phyloP scores from a whole-genome alignment of 2,888 invertebrate species.

The Unio pictorum region DNA sequence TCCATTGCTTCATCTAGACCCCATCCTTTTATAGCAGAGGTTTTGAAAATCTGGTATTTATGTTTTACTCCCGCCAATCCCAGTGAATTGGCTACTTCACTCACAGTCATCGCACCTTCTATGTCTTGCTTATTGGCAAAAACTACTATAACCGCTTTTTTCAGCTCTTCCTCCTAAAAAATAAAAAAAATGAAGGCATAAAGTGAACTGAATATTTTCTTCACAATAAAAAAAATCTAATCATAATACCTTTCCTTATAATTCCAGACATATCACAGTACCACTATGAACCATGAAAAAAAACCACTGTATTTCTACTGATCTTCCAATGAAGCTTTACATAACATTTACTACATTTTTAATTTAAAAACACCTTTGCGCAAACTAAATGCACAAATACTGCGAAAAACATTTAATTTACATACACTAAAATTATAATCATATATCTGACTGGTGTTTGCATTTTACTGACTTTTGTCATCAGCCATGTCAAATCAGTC shows the following conservation, averaged over 20 bases:
- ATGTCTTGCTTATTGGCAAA: slow-evolving; percentile 99
- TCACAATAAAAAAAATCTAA: not conserved
- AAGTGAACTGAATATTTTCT: not conserved
- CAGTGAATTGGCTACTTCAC: slow-evolving; percentile 95
- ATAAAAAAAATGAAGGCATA: not conserved
- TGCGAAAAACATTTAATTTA: too few relatives aligned
- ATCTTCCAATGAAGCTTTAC: too few relatives aligned
- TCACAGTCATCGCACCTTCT: slow-evolving; percentile 95
- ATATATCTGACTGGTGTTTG: too few relatives aligned
- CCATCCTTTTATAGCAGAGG: slow-evolving; percentile 97
- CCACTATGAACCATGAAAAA: not conserved
- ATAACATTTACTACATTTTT: too few relatives aligned
- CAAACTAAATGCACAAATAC: too few relatives aligned
- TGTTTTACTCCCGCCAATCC: slow-evolving; percentile 95
- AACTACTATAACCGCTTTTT: slow-evolving; percentile 95
- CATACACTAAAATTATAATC: too few relatives aligned
- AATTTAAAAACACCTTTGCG: too few relatives aligned
- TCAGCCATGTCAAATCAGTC: too few relatives aligned
- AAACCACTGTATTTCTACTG: too few relatives aligned
- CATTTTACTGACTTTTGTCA: too few relatives aligned
- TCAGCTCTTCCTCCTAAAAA: slow-evolving; percentile 93
- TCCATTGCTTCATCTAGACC: slow-evolving; percentile 99
- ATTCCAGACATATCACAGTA: not conserved
- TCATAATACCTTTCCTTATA: not conserved
- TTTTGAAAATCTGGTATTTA: slow-evolving; percentile 99